Evolutionary conservation across 1,140 invertebrate species (phyloP).

Genomic region (Apis mellifera): Amel_HAv3.1 CM009941.2:7045001-7045500

Average conservation of each 20-base stretch:
- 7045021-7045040: conserved; percentile 62
- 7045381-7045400: not conserved
- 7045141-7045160: not conserved
- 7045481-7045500: conserved; percentile 5
- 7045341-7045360: not conserved
- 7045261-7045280: not conserved
- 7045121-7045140: not conserved
- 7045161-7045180: not conserved
- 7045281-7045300: not conserved
- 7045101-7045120: not conserved
- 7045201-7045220: no score
- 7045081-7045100: not conserved
- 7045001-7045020: conserved; percentile 66
- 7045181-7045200: not conserved
- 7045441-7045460: conserved; percentile 4
- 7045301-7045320: not conserved
- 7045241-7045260: no score
- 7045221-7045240: no score
- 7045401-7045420: not conserved
- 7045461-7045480: not conserved
- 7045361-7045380: not conserved
- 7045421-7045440: not conserved
- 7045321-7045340: not conserved
- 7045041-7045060: conserved; percentile 52
- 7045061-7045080: conserved; percentile 6